phyloP scores from a whole-genome alignment of 2,113 vertebrate species.

The Proteles cristata region DNA sequence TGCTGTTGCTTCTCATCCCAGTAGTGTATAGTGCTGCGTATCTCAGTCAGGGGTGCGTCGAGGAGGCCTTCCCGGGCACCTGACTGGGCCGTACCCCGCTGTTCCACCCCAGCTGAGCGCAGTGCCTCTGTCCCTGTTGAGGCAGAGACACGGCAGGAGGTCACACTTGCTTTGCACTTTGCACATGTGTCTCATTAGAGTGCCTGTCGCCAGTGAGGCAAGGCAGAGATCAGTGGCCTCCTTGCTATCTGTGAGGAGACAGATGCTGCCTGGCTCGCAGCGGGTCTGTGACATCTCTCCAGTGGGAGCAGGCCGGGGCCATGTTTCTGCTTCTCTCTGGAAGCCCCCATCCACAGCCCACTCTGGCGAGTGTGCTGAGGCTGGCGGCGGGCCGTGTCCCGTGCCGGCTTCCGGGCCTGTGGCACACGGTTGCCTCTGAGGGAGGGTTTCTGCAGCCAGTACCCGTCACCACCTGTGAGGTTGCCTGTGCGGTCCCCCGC shows the following conservation, averaged over 20 bases:
- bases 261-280: background rate
- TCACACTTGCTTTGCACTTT: background rate
- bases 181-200: background rate
- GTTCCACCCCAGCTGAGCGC: background rate
- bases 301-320: background rate
- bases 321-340: background rate
- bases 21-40: fast-evolving
- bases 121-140: background rate
- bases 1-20: background rate
- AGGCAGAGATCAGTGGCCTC: background rate
- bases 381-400: background rate
- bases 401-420: background rate
- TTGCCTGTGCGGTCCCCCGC: background rate
- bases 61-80: background rate
- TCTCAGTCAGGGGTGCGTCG: background rate
- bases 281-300: background rate
- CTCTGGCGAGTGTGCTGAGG: background rate
- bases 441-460: background rate
- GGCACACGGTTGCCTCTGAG: background rate
- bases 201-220: background rate
- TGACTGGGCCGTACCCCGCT: fast-evolving
- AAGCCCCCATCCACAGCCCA: background rate
- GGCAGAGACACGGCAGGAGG: background rate
- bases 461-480: no score
- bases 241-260: background rate